Base-by-base conservation (phyloP, 2,113 vertebrate genomes). In the Tretioscincus oriximinensis region DNA sequence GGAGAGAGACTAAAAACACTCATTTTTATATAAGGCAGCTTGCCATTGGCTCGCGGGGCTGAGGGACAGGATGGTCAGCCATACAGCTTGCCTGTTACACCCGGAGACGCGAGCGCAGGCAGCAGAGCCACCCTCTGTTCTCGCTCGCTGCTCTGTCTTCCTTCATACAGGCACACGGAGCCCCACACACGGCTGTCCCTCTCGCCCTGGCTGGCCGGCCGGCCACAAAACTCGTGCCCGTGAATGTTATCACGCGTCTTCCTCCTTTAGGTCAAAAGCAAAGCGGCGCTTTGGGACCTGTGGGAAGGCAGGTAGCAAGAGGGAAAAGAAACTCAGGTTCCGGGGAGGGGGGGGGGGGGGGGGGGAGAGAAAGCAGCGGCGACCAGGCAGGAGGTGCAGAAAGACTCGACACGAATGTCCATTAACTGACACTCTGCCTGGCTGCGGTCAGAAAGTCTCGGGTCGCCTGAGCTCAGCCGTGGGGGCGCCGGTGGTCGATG, bases 1-100 rank as follows among this genome's bases (percentile, higher is more conserved):
- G 81, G 91, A 92, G 91, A 94, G 95, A 94, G 95, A 94, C 93
- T 87, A 93, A 95, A 94, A 94, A 95, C 93, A 94, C 91, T 96
- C 93, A 93, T 90, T 93, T 77, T 90, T 94, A 95, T 96, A 95
- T 92, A 96, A 96, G 92, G 78, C 88, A 78, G 89, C 47, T 83
- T 80, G 87, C 94, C 93, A 98, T 95, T 98, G 97, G 97, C 83
- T 91, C n/a, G 22, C 41, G 24, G 69, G n/a, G 8, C 45, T 97
- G 96, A 98, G 74, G 54, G 96, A 94, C 96, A 89, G 92, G 16
- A 45, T 0, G 5, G 9, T 47, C 87, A 81, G 90, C 97, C 97
- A 97, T 88, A 93, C 89, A 94, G 89, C 78, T 85, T 78, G 80
- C 92, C 84, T 73, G 90, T 96, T 95, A 95, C 93, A 95, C 93